Evolutionary conservation across 2,888 invertebrate genomes (phyloP).

Genomic region (Brachyopa scutellaris): DNA sequence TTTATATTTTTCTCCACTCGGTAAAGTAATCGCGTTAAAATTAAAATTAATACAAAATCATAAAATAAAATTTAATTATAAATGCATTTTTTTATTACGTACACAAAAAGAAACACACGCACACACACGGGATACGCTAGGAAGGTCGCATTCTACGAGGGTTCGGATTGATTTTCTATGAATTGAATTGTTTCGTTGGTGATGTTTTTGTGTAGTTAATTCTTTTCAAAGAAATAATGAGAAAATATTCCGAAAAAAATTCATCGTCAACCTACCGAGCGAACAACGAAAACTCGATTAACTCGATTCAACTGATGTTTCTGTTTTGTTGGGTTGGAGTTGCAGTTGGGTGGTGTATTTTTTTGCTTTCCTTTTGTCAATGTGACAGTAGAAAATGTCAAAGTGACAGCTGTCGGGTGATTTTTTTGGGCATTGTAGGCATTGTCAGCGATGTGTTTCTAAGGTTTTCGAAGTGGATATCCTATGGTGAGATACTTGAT

Average conservation of each 20-base stretch:
- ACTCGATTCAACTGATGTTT: too few species aligned
- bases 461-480: too few species aligned
- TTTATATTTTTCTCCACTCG: not conserved
- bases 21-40: slow-evolving; percentile 5
- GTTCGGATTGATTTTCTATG: slow-evolving; percentile 8
- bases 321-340: slow-evolving; percentile 47
- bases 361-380: not conserved
- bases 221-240: slow-evolving; percentile 6
- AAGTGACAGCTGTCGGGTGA: slow-evolving; percentile 8
- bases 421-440: slow-evolving; percentile 18
- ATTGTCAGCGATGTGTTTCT: slow-evolving; percentile 2
- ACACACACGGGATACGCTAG: slow-evolving; percentile 4
- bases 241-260: slow-evolving; percentile 33
- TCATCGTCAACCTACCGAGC: slow-evolving; percentile 47
- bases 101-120: not conserved
- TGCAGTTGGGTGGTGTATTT: slow-evolving; percentile 21
- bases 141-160: slow-evolving; percentile 7
- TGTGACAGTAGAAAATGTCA: slow-evolving; percentile 24
- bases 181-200: not conserved
- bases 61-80: not conserved
- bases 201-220: too few species aligned
- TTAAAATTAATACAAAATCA: slow-evolving; percentile 11
- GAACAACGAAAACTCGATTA: slow-evolving; percentile 61
- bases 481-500: too few species aligned
- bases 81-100: slow-evolving; percentile 27